Base-by-base conservation (phyloP, 2,797 vertebrate genomes). In the Morus bassanus region DNA sequence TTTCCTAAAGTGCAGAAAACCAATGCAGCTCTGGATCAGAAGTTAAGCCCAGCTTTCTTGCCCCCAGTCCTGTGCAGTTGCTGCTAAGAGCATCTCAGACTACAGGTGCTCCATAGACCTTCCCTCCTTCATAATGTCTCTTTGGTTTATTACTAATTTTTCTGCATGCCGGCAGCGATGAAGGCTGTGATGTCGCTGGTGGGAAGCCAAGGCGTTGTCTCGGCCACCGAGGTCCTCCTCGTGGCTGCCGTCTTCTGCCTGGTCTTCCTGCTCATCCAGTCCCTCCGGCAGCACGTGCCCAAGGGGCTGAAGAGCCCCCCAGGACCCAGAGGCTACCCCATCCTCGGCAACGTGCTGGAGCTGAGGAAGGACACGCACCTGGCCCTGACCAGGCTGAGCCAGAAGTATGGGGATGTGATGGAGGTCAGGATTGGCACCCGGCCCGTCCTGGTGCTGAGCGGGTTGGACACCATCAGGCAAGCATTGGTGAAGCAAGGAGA, bases 401-500 rank as follows among this genome's bases (percentile, higher is more conserved):
- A 59, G 57, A 59, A 35, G 57, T 59, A 59, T 18, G 57, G 57
- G n/a, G 57, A 59, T 2, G 57, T 59, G 57, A 59, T 59, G 57
- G 15, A 59, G 57, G n/a, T 59, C 23, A 37, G 57, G 85, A 98
- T 99, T 0, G 99, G 99, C 81, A 98, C 83, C 56, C 98, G 98
- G 1, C 98, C 99, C 0, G 99, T 99, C n/a, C 93, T 99, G 24
- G 99, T 99, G 91, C 97, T 99, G 79, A 98, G 98, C 0, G 98
- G 99, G 46, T 94, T 84, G 27, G 98, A 99, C 18, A 98, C 98
- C 22, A 93, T 99, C 79, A 97, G 88, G 13, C 99, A 59, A 59
- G 57, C 57, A 11, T 11, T 59, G 57, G 57, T 59, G n/a, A 59
- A 35, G 57, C 57, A 59, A 59, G 57, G 57, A 59, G 57, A 59